These are phyloP conservation scores for Leptobrachium ailaonicum DNA, from an alignment of 2,113 vertebrate genomes.

Conservation along the genomic window DNA sequence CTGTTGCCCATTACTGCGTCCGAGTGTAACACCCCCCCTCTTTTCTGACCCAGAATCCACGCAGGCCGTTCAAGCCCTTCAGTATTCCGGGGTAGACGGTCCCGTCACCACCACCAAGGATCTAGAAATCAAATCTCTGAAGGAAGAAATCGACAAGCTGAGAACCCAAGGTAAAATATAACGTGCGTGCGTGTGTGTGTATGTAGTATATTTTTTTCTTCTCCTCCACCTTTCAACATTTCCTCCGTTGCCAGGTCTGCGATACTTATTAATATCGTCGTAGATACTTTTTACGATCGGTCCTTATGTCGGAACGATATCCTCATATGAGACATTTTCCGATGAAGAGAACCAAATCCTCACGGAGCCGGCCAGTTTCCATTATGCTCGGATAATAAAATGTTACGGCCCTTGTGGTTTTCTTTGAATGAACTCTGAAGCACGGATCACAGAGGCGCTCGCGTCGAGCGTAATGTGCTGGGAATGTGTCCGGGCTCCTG, in stretches of 20 bases:
- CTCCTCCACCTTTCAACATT: too few relatives aligned
- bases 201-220: too few relatives aligned
- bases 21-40: neutral
- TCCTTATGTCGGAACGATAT: neutral
- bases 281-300: neutral
- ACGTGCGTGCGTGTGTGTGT: too few relatives aligned
- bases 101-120: conserved; percentile 80
- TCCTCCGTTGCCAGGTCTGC: neutral
- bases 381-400: neutral
- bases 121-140: conserved; percentile 90
- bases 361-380: neutral
- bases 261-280: neutral
- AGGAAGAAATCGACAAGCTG: conserved; percentile 91
- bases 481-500: conserved; percentile 33
- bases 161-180: conserved; percentile 80
- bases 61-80: conserved; percentile 89
- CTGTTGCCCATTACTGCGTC: neutral
- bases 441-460: neutral
- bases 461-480: neutral
- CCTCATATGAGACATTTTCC: neutral
- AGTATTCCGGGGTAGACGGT: conserved; percentile 79
- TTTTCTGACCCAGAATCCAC: conserved; percentile 79
- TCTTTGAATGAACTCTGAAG: neutral
- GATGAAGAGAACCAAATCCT: neutral
- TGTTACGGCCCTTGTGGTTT: neutral